A percentile compares a stretch with the other conserved stretches of the same genome.
Conservation (phyloP, 2,888 invertebrate species). For the Spisula solida region DNA sequence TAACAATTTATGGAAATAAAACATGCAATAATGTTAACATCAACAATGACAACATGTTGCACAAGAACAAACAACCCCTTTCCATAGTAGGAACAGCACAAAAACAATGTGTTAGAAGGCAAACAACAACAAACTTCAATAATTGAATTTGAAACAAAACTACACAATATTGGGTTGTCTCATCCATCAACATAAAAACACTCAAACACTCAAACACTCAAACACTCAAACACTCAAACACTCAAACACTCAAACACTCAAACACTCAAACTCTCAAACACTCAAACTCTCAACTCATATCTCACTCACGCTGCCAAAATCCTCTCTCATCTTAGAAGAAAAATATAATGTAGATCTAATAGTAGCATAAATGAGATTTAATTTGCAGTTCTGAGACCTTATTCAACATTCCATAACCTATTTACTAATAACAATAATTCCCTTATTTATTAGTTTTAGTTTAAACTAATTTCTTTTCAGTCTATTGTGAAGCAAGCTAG, state of each 20-base stretch:
- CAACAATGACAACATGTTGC: no score
- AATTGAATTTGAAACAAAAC: background rate
- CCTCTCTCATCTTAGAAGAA: background rate
- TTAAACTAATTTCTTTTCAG: no score
- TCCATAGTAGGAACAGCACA: background rate
- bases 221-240: no score
- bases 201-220: background rate
- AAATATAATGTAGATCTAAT: background rate
- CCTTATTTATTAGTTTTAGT: no score
- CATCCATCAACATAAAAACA: slow-evolving; percentile 17
- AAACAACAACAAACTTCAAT: slow-evolving; percentile 1
- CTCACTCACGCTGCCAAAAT: background rate
- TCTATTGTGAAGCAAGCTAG: no score
- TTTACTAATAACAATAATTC: no score
- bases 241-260: no score
- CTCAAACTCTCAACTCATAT: background rate
- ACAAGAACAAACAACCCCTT: background rate
- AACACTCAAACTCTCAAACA: background rate
- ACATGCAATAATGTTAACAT: no score
- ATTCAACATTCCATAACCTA: no score
- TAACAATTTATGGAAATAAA: no score
- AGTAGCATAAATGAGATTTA: no score
- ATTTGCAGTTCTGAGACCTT: no score
- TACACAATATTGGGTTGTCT: background rate
- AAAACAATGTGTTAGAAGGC: background rate